Conservation (phyloP, 1,140 invertebrate genomes). For the Euwallacea fornicatus region DNA sequence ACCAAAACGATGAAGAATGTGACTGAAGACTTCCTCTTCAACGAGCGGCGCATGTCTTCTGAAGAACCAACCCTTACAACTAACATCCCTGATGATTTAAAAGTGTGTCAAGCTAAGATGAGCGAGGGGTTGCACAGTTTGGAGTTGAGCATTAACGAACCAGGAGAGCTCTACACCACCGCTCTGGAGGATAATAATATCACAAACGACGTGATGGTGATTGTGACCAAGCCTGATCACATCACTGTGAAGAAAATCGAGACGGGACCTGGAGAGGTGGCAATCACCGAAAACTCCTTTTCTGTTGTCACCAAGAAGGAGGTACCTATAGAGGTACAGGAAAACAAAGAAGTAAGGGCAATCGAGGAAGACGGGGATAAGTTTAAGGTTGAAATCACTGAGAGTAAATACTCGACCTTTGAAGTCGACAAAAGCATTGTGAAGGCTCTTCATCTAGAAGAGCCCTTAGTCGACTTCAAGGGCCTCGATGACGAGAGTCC, state of each 20-base stretch:
- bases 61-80: conserved; percentile 44
- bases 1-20: conserved; percentile 29
- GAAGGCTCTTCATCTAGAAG: conserved; percentile 14
- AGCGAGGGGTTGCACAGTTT: conserved; percentile 44
- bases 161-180: conserved; percentile 46
- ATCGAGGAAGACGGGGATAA: conserved; percentile 27
- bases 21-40: conserved; percentile 44
- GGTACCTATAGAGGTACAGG: conserved; percentile 7
- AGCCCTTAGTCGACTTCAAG: conserved; percentile 6
- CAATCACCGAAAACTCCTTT: conserved; percentile 31
- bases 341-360: conserved; percentile 35
- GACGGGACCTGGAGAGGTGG: conserved; percentile 1
- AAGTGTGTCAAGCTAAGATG: conserved; percentile 54
- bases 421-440: conserved; percentile 23
- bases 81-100: conserved; percentile 63
- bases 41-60: conserved; percentile 40
- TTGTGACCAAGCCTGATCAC: conserved; percentile 29
- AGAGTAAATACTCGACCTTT: conserved; percentile 31
- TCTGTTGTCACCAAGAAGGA: conserved; percentile 18
- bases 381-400: conserved; percentile 27
- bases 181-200: conserved; percentile 41
- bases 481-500: conserved; percentile 31
- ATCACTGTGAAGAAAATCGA: conserved; percentile 28
- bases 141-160: conserved; percentile 41
- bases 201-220: conserved; percentile 33